Percentiles rank a stretch among this genome's conserved stretches.
These are phyloP conservation scores for Myiopsitta monachus DNA, from an alignment of 2,113 vertebrate species.

Conservation along the genomic window DNA sequence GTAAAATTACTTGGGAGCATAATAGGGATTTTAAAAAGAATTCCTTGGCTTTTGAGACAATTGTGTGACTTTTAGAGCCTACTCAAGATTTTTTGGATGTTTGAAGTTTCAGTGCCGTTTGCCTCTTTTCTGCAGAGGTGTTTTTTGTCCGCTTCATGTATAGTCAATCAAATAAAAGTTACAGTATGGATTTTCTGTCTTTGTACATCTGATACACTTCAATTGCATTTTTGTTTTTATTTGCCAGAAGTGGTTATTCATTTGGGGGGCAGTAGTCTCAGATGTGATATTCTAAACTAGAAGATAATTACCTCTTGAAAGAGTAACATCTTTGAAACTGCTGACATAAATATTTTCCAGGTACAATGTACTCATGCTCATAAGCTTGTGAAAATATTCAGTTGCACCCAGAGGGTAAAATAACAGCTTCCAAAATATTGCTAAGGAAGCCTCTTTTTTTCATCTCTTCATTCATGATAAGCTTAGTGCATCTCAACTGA, in stretches of 20 bases:
- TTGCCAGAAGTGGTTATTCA: constrained; percentile 16
- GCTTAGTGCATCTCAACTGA: neutral
- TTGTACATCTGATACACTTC: neutral
- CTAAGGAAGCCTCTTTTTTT: neutral
- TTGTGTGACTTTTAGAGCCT: neutral
- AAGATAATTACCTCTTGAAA: constrained; percentile 32
- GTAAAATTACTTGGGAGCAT: neutral
- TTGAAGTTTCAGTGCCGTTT: neutral
- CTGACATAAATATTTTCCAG: constrained; percentile 14
- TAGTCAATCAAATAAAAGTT: neutral
- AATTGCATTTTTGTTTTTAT: neutral
- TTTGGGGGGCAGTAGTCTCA: neutral
- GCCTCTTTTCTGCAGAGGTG: neutral
- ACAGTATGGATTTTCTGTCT: neutral
- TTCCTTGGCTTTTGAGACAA: neutral
- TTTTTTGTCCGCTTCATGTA: neutral
- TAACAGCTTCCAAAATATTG: neutral
- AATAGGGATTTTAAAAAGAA: neutral
- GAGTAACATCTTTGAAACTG: constrained; percentile 21
- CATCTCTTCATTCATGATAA: neutral
- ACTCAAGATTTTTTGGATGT: neutral
- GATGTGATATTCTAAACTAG: neutral
- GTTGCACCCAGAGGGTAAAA: neutral
- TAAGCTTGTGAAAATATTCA: neutral
- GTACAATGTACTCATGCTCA: neutral